These are phyloP conservation scores for Zeus faber DNA, from an alignment of 2,113 vertebrate genomes.

Conservation along the genomic window DNA sequence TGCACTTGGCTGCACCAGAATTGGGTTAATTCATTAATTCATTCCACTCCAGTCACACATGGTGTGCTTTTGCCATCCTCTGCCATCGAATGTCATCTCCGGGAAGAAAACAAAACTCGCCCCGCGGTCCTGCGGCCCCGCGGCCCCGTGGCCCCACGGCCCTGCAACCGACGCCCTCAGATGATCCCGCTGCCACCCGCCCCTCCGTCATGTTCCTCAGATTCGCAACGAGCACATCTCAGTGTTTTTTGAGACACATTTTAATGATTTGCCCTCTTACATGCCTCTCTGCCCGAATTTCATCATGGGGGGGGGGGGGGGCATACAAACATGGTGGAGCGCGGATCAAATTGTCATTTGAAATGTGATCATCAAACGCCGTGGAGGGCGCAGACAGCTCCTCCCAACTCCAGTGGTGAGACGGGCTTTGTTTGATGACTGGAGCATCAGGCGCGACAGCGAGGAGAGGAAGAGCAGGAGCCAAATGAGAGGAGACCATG, in stretches of 20 bases:
- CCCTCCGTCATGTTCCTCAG: too few species aligned
- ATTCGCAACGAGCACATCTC: conserved; percentile 39
- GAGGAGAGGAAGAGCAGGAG: not conserved
- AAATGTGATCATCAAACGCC: conserved; percentile 69
- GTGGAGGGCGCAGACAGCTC: conserved; percentile 66
- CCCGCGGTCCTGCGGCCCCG: not conserved
- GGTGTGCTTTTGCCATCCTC: conserved; percentile 25
- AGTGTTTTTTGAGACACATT: conserved; percentile 49
- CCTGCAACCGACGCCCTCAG: too few species aligned
- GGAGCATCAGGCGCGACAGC: conserved; percentile 10
- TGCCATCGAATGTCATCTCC: conserved; percentile 10
- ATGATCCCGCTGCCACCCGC: conserved; percentile 39
- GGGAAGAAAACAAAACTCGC: conserved; percentile 22
- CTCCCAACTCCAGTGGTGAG: conserved; percentile 56
- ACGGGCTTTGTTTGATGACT: conserved; percentile 54
- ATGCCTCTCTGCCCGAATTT: conserved; percentile 60
- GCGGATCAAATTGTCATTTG: conserved; percentile 74
- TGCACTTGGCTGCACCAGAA: conserved; percentile 5
- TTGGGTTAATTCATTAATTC: not conserved
- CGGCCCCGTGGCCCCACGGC: not conserved
- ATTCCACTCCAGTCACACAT: not conserved
- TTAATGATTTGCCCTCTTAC: conserved; percentile 71
- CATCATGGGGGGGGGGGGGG: conserved; percentile 49
- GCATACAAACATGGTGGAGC: conserved; percentile 65
- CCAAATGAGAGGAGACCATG: not conserved